Evolutionary conservation across 2,113 vertebrate species (phyloP).

Genomic region (Manacus vitellinus): DNA sequence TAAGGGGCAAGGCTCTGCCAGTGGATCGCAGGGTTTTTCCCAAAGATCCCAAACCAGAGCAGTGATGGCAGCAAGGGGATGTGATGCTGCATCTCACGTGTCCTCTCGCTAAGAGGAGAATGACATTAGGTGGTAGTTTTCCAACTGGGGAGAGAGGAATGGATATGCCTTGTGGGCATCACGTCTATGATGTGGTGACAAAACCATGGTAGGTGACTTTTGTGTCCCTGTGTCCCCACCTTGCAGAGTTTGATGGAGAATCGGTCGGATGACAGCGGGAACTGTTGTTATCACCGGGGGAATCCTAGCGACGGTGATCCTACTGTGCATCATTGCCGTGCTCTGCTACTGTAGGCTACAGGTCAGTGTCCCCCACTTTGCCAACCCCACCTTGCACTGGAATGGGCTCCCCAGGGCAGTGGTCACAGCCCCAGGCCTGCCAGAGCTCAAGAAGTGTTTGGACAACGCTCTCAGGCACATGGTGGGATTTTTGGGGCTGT

Average conservation of each 20-base stretch:
- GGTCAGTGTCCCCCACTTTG: constrained; percentile 66
- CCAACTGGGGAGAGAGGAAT: fast-evolving
- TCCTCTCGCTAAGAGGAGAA: not conserved
- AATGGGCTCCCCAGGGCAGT: not conserved
- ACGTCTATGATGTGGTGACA: fast-evolving
- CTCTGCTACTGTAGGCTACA: constrained; percentile 99
- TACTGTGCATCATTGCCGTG: constrained; percentile 96
- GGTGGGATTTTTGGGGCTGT: not conserved
- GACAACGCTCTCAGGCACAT: not conserved
- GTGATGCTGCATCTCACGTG: not conserved
- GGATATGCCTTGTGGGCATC: not conserved
- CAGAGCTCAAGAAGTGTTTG: not conserved
- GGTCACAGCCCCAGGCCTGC: not conserved
- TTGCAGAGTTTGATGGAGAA: constrained; percentile 96
- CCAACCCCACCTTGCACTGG: not conserved
- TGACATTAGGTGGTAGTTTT: not conserved
- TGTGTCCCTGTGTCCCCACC: not conserved
- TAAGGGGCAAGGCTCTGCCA: not conserved
- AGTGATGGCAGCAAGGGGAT: not conserved
- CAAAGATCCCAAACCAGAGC: not conserved
- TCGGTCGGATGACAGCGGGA: constrained; percentile 99
- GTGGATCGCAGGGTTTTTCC: fast-evolving
- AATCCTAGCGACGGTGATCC: constrained; percentile 98
- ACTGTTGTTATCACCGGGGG: constrained; percentile 99
- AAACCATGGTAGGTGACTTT: not conserved